Base-by-base conservation (phyloP, 1,140 invertebrate genomes). In the silkworm (Bombyx mori) region DNA sequence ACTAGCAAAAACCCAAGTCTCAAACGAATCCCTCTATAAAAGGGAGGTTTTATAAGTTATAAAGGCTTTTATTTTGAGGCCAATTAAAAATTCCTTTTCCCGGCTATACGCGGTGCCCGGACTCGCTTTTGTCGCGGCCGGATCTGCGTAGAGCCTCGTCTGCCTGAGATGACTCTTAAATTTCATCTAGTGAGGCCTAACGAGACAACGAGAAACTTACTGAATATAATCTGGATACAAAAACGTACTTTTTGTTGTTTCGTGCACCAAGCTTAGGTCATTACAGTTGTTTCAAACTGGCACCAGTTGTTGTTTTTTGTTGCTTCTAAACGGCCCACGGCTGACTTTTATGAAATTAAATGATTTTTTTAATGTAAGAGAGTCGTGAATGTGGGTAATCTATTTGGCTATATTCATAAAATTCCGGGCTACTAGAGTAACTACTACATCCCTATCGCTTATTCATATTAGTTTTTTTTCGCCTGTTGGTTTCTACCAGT, bases 81-180 rank as follows among this genome's bases (percentile, higher is more conserved):
- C 81, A 84, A 84, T 84, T 82, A 84, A 79, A 82, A 82, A 80
- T 76, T 73, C 74, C 67, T 75, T 77, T 78, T 79, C 66, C 66
- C 66, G 65, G 26, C 62, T 66, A 61, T 70, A 65, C 67, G 54
- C 63, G 63, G 63, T 71, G 69, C 66, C 63, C 58, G 57, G 66
- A 66, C 55, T 62, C 63, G 50, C 68, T 69, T 73, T 74, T 78
- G 71, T 78, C 66, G 67, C 62, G 62, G 62, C 65, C 69, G 69
- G 73, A 72, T 75, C 71, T 77, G 67, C 68, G 68, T 71, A 67
- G 61, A 68, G 63, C 65, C 62, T 60, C 58, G 58, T 60, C 61
- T 63, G 64, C 60, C 62, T 49, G 66, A 68, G 67, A 74, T 71
- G 70, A 69, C 70, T 72, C 69, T 76, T 76, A 77, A 79, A 75